phyloP scores from a whole-genome alignment of 53 echinoderm and acorn worm genomes.

The Crossaster papposus region DNA sequence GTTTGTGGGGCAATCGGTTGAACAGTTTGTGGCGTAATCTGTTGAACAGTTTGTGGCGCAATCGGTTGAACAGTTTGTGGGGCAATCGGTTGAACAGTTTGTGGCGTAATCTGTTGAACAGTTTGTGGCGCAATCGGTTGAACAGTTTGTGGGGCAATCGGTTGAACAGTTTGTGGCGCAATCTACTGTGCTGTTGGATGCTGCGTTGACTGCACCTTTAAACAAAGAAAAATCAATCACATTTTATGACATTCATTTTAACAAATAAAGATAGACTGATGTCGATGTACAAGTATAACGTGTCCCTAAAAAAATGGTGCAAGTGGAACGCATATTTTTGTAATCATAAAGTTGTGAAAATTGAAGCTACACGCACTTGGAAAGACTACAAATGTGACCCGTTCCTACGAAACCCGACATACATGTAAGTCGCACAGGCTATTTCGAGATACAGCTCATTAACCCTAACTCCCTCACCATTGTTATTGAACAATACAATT shows the following conservation, averaged over 20 bases:
- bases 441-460: no score
- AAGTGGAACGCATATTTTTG: no score
- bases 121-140: constrained; percentile 62
- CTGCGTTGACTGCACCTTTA: constrained; percentile 35
- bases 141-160: constrained; percentile 21
- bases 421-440: no score
- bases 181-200: constrained; percentile 23
- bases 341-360: no score
- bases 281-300: no score
- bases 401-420: no score
- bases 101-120: constrained; percentile 67
- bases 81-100: constrained; percentile 68
- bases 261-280: not conserved
- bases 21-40: not conserved
- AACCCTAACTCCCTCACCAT: no score
- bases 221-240: not conserved
- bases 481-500: no score
- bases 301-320: no score
- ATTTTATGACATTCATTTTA: not conserved
- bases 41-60: not conserved
- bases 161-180: not conserved
- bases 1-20: no score
- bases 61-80: constrained; percentile 56
- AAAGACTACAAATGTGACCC: no score
- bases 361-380: no score